These are phyloP conservation scores for Pangasius larnaudii DNA, from an alignment of 2,797 vertebrate genomes.

Conservation along the genomic window DNA sequence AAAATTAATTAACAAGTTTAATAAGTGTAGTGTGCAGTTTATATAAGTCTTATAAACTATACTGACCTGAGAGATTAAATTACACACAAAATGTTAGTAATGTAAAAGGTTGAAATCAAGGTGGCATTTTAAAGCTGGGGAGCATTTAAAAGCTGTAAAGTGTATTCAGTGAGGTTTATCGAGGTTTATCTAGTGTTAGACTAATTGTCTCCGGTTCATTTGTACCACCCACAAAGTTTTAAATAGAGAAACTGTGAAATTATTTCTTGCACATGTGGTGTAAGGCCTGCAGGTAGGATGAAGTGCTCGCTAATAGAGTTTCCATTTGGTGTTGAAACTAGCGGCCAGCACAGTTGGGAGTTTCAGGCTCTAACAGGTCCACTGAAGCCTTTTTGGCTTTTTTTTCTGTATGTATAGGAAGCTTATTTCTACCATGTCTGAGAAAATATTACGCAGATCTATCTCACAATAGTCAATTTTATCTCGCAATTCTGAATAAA, in stretches of 20 bases:
- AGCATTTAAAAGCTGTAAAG: slow-evolving; percentile 2
- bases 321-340: neutral
- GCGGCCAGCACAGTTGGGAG: neutral
- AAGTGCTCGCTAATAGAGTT: neutral
- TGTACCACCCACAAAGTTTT: slow-evolving; percentile 21
- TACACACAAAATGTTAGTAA: slow-evolving; percentile 5
- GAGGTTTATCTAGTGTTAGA: slow-evolving; percentile 6
- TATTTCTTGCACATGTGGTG: neutral
- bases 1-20: slow-evolving; percentile 25
- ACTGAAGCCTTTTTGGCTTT: neutral
- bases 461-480: neutral
- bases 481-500: neutral
- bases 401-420: neutral
- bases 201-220: slow-evolving; percentile 12
- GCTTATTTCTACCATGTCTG: neutral
- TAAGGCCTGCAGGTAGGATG: slow-evolving; percentile 2
- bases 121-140: neutral
- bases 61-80: neutral
- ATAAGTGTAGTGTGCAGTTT: neutral
- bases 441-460: neutral
- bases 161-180: slow-evolving; percentile 5
- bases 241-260: slow-evolving; percentile 11
- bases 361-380: neutral
- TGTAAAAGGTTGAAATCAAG: neutral
- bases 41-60: slow-evolving; percentile 10